Conservation (phyloP, 2,113 vertebrate genomes). For the Candoia aspera region DNA sequence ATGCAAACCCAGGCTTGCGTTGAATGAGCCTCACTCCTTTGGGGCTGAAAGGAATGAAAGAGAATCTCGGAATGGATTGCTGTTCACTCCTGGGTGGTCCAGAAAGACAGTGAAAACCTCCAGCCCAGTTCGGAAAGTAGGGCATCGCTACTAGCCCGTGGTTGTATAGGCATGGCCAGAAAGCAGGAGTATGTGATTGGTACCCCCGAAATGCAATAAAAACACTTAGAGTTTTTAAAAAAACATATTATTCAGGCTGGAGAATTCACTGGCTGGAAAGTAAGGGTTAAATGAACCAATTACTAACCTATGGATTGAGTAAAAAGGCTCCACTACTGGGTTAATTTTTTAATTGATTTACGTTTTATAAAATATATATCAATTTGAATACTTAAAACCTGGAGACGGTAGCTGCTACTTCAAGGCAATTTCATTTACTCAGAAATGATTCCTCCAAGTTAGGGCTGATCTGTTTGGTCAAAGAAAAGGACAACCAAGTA, state of each 20-base stretch:
- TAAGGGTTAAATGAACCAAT: neutral
- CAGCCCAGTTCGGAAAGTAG: too few relatives aligned
- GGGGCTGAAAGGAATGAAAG: neutral
- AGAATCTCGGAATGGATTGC: neutral
- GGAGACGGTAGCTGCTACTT: neutral
- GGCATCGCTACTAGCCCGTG: neutral
- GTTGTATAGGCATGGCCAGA: neutral
- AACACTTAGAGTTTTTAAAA: neutral
- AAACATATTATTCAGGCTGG: neutral
- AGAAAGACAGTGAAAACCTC: constrained; percentile 1
- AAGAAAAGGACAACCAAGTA: neutral
- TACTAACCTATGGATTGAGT: neutral
- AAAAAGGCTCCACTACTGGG: neutral
- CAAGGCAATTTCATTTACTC: neutral
- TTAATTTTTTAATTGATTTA: neutral
- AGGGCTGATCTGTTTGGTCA: neutral
- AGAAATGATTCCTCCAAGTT: neutral
- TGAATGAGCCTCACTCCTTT: constrained; percentile 1
- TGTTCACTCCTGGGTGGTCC: neutral
- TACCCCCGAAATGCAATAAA: neutral
- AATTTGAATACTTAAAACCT: neutral
- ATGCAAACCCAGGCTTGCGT: constrained; percentile 19
- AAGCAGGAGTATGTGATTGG: neutral
- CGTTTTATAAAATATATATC: neutral
- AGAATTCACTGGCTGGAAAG: neutral